Conservation (phyloP, 2,113 vertebrate species). For the Alosa alosa region DNA sequence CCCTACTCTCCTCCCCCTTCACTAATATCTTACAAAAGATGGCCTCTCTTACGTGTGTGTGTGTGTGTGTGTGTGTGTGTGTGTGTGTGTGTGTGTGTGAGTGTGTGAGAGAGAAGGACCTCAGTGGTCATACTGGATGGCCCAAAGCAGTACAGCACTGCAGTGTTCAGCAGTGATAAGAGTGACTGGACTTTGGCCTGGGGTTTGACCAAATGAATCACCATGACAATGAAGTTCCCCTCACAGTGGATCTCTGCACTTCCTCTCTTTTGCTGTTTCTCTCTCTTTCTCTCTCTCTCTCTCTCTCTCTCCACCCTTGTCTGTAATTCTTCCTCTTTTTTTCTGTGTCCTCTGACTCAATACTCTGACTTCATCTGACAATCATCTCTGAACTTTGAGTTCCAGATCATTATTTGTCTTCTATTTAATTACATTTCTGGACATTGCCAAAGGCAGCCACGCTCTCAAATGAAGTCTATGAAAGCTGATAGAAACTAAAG, state of each 20-base stretch:
- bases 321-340: not conserved
- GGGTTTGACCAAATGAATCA: slow-evolving; percentile 47
- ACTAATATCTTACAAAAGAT: slow-evolving; percentile 2
- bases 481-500: not conserved
- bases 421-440: not conserved
- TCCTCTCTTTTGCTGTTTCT: not conserved
- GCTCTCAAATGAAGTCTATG: not conserved
- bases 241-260: slow-evolving; percentile 19
- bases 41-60: not conserved
- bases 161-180: slow-evolving; percentile 30
- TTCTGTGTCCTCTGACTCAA: not conserved
- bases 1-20: not conserved
- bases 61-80: too few relatives aligned
- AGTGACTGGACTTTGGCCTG: slow-evolving; percentile 34
- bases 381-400: not conserved
- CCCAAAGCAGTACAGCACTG: not conserved
- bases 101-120: not conserved
- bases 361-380: not conserved
- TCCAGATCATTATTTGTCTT: not conserved
- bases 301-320: not conserved
- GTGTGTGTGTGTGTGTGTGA: too few relatives aligned
- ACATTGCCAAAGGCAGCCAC: not conserved
- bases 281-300: not conserved
- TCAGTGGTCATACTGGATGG: not conserved
- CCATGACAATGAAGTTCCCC: slow-evolving; percentile 31